Evolutionary conservation across 1,140 invertebrate genomes (phyloP).

Genomic region (Psix sp.): DNA sequence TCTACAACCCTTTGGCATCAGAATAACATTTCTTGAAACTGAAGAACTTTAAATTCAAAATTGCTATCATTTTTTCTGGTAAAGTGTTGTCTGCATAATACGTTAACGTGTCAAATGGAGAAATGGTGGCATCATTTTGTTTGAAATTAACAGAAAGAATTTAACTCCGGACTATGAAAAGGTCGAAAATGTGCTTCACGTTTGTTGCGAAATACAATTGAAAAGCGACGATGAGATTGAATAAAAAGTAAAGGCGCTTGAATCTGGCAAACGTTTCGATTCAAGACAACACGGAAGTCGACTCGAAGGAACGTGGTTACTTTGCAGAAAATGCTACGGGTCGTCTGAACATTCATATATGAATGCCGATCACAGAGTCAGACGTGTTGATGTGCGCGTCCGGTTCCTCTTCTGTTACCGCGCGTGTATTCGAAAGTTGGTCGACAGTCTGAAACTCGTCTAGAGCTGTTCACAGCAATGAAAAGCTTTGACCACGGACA

Average conservation of each 20-base stretch:
- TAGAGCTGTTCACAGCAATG: slow-evolving; percentile 18
- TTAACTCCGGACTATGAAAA: too few relatives aligned
- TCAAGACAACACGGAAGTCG: slow-evolving; percentile 35
- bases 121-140: too few relatives aligned
- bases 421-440: slow-evolving; percentile 15
- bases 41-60: too few relatives aligned
- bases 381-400: slow-evolving; percentile 48
- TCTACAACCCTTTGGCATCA: too few relatives aligned
- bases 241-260: slow-evolving; percentile 9
- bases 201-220: too few relatives aligned
- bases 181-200: too few relatives aligned
- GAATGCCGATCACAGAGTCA: slow-evolving; percentile 56
- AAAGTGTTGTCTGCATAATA: too few relatives aligned
- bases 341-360: slow-evolving; percentile 45
- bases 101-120: too few relatives aligned
- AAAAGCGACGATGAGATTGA: too few relatives aligned
- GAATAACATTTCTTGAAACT: too few relatives aligned
- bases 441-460: slow-evolving; percentile 29
- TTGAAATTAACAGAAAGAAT: too few relatives aligned
- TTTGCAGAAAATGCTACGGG: slow-evolving; percentile 25
- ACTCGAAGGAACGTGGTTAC: slow-evolving; percentile 30
- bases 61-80: too few relatives aligned
- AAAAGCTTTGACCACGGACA: slow-evolving; percentile 19
- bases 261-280: slow-evolving; percentile 3
- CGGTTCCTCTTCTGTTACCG: slow-evolving; percentile 47